These are phyloP conservation scores for Tonatia bakeri DNA, from an alignment of 2,113 vertebrate genomes.

Conservation along the genomic window DNA sequence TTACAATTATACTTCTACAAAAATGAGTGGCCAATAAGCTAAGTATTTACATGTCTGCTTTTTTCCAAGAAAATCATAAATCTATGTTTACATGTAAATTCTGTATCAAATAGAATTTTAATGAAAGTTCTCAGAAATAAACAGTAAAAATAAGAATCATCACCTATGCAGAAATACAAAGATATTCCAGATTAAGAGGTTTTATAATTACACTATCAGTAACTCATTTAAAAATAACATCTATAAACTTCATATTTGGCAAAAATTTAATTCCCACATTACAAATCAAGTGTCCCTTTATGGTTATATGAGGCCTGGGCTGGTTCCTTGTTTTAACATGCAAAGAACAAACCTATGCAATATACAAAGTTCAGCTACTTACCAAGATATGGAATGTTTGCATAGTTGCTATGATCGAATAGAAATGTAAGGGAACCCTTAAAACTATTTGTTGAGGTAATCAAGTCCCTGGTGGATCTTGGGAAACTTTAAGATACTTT, in stretches of 20 bases:
- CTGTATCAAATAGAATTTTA: neutral
- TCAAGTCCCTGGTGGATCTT: neutral
- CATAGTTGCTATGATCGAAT: rapidly evolving
- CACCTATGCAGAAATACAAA: neutral
- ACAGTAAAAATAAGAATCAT: neutral
- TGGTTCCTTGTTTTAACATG: neutral
- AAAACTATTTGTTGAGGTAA: neutral
- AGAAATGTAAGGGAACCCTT: rapidly evolving
- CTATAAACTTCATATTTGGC: neutral
- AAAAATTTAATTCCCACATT: neutral
- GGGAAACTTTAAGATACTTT: neutral
- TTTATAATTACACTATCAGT: neutral
- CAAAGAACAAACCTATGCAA: neutral
- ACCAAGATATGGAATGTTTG: neutral
- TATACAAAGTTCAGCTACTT: neutral
- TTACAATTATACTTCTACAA: neutral
- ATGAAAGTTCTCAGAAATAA: neutral
- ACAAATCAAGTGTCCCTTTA: neutral
- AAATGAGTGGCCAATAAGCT: neutral
- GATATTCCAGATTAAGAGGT: neutral
- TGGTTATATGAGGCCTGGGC: neutral
- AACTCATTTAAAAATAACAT: neutral
- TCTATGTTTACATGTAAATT: neutral
- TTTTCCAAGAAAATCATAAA: neutral
- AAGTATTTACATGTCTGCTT: neutral